Evolutionary conservation across 1,140 invertebrate genomes (phyloP).

Genomic region (Nylanderia fulva): DNA sequence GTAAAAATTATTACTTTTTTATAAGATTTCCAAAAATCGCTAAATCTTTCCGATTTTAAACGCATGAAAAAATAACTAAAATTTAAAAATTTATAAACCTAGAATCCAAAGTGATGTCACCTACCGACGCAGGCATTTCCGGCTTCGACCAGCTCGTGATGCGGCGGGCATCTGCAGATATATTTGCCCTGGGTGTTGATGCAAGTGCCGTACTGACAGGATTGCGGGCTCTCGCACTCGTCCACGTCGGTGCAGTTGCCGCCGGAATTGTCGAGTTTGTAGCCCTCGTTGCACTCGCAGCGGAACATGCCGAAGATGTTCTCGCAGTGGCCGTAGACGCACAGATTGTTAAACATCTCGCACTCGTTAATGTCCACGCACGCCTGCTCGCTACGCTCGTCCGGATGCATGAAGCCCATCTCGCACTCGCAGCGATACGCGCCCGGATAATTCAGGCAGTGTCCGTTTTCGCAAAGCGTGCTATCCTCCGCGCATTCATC

Average conservation of each 20-base stretch:
- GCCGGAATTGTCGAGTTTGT: slow-evolving; percentile 91
- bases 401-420: slow-evolving; percentile 93
- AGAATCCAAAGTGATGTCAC: slow-evolving; percentile 34
- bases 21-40: no score
- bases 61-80: no score
- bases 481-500: slow-evolving; percentile 95
- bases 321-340: slow-evolving; percentile 94
- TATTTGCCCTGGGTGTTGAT: slow-evolving; percentile 94
- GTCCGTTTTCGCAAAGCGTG: slow-evolving; percentile 91
- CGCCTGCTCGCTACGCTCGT: slow-evolving; percentile 89
- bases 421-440: slow-evolving; percentile 95
- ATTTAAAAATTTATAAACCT: no score
- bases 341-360: slow-evolving; percentile 94
- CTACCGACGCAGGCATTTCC: slow-evolving; percentile 91
- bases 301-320: slow-evolving; percentile 96
- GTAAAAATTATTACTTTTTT: no score
- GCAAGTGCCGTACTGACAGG: slow-evolving; percentile 93
- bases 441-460: slow-evolving; percentile 94
- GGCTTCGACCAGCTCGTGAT: slow-evolving; percentile 88
- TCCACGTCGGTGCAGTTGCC: slow-evolving; percentile 93
- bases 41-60: no score
- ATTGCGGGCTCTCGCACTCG: slow-evolving; percentile 91
- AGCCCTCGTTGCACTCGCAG: slow-evolving; percentile 94
- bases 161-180: slow-evolving; percentile 92
- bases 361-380: slow-evolving; percentile 98